phyloP scores from a whole-genome alignment of 1,140 invertebrate species.

The Drosophila asahinai region DNA sequence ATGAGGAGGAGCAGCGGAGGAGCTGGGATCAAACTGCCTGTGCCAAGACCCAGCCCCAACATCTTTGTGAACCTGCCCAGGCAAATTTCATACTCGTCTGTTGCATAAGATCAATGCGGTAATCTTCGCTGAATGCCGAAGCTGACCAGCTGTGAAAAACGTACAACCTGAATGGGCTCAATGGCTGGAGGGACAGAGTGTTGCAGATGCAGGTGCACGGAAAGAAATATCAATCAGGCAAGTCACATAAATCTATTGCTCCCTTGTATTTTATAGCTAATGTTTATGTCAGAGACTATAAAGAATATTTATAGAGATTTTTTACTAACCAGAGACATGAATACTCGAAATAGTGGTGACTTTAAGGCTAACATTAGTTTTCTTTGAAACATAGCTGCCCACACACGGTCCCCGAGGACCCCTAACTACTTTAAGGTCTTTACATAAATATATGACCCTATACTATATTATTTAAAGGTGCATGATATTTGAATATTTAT shows the following conservation, averaged over 20 bases:
- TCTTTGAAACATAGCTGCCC: no score
- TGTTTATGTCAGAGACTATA: not conserved
- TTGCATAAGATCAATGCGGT: constrained; percentile 72
- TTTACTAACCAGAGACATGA: not conserved
- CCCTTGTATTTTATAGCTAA: not conserved
- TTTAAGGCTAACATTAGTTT: not conserved
- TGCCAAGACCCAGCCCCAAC: constrained; percentile 38
- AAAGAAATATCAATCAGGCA: not conserved
- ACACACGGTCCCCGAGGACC: no score
- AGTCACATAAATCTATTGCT: not conserved
- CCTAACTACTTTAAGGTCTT: no score
- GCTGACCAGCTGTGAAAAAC: constrained; percentile 71
- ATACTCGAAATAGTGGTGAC: no score
- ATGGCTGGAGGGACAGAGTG: constrained; percentile 13
- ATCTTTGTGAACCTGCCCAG: constrained; percentile 34
- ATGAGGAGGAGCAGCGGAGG: not conserved
- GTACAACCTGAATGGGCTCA: constrained; percentile 24
- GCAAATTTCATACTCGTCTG: constrained; percentile 63
- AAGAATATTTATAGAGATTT: not conserved
- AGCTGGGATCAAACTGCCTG: not conserved
- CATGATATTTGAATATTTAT: accelerated
- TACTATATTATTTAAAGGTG: no score
- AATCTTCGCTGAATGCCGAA: constrained; percentile 47
- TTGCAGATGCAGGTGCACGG: constrained; percentile 22
- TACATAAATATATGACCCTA: no score